Evolutionary conservation across 2,113 vertebrate genomes (phyloP).

Genomic region (Tyrannus savana): DNA sequence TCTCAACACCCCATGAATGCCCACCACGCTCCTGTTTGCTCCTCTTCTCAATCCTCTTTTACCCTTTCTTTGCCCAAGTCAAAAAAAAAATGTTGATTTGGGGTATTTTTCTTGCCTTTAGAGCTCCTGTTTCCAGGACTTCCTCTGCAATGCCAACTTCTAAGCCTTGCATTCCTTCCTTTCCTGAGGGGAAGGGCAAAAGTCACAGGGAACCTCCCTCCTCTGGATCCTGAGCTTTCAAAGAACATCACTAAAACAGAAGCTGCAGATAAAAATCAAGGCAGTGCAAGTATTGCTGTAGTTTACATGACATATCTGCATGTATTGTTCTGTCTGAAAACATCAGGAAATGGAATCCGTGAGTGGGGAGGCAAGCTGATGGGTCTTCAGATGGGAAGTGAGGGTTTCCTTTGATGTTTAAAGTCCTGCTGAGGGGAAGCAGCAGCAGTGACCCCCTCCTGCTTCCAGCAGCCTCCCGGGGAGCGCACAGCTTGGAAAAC

Average conservation of each 20-base stretch:
- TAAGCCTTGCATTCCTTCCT: background rate
- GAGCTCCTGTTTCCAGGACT: background rate
- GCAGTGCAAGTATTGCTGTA: background rate
- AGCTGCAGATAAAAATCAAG: constrained; percentile 3
- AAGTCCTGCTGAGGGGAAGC: background rate
- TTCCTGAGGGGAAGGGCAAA: background rate
- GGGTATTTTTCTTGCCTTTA: background rate
- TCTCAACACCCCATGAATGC: background rate
- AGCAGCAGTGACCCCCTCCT: background rate
- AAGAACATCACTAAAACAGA: background rate
- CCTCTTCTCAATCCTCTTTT: background rate
- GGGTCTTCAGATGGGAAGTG: background rate
- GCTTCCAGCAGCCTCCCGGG: background rate
- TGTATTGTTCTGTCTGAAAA: background rate
- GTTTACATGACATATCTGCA: background rate
- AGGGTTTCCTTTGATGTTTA: background rate
- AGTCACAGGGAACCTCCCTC: background rate
- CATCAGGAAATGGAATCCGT: background rate
- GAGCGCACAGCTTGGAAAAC: background rate
- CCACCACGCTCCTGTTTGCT: background rate
- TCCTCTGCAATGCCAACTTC: background rate
- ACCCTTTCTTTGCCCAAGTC: background rate
- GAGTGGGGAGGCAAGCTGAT: background rate
- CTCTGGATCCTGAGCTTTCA: background rate
- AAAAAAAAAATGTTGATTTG: background rate